Evolutionary conservation across 2,113 vertebrate genomes (phyloP).

Genomic region (Vidua chalybeata): DNA sequence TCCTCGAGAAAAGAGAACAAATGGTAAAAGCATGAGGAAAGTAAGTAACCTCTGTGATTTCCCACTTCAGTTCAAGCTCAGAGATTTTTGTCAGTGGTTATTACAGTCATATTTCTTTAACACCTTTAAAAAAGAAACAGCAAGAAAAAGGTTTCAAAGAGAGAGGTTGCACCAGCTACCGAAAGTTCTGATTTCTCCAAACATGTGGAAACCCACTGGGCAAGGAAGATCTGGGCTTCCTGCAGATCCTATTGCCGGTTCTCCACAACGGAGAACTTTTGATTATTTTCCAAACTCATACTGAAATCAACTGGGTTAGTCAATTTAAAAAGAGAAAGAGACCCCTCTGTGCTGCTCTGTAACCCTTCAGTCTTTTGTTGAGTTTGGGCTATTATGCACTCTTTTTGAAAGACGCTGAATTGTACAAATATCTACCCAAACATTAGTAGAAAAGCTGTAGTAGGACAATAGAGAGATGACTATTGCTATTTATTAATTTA

Average conservation of each 20-base stretch:
- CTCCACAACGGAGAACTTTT: constrained; percentile 40
- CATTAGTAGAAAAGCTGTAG: not conserved
- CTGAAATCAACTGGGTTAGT: constrained; percentile 50
- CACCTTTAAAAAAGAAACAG: constrained; percentile 87
- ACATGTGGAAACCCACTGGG: constrained; percentile 34
- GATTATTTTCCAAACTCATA: constrained; percentile 56
- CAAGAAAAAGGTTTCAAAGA: constrained; percentile 79
- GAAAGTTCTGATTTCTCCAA: constrained; percentile 65
- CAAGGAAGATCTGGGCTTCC: constrained; percentile 64
- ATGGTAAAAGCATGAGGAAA: constrained; percentile 90
- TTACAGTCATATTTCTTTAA: constrained; percentile 91
- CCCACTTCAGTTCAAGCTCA: constrained; percentile 90
- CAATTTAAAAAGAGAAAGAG: constrained; percentile 49
- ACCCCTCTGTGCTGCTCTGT: constrained; percentile 25
- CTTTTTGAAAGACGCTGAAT: not conserved
- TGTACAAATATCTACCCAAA: not conserved
- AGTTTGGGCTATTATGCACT: not conserved
- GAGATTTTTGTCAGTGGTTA: constrained; percentile 98
- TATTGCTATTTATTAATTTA: not conserved
- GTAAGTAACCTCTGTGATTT: constrained; percentile 89
- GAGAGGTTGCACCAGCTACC: constrained; percentile 46
- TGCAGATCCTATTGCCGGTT: constrained; percentile 28
- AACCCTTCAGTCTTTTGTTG: constrained; percentile 21
- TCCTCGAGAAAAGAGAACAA: constrained; percentile 83
- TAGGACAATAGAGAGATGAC: not conserved